Conservation (phyloP, 2,113 vertebrate species). For the Nanorana parkeri region DNA sequence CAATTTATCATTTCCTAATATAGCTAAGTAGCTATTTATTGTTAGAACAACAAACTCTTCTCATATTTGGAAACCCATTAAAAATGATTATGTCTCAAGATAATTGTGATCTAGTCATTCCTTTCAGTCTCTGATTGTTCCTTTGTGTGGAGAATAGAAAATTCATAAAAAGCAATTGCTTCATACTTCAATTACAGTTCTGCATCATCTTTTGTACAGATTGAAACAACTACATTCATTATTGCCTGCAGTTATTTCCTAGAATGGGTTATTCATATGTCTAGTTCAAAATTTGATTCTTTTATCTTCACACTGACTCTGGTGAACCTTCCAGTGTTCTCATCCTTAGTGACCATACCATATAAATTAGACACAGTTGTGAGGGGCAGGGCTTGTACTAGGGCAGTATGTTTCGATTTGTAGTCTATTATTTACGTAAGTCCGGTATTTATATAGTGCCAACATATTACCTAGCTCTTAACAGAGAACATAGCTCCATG, state of each 20-base stretch:
- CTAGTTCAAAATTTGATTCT: background rate
- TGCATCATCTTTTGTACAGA: background rate
- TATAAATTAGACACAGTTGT: too few species aligned
- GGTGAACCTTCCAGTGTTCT: too few species aligned
- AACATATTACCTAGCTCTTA: too few species aligned
- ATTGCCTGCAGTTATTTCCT: background rate
- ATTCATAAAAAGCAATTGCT: constrained; percentile 17
- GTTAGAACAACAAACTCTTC: background rate
- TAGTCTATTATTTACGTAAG: too few species aligned
- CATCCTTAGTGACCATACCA: too few species aligned
- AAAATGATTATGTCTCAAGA: constrained; percentile 26
- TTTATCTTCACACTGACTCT: background rate
- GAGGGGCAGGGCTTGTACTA: too few species aligned
- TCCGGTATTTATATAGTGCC: too few species aligned
- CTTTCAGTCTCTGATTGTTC: constrained; percentile 7
- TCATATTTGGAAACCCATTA: constrained; percentile 27
- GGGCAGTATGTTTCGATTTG: too few species aligned
- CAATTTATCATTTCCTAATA: background rate
- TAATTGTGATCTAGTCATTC: background rate
- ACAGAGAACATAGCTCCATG: too few species aligned
- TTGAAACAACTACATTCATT: constrained; percentile 3
- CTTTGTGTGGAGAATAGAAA: constrained; percentile 23
- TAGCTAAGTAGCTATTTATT: background rate
- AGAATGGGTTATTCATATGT: background rate
- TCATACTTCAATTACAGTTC: constrained; percentile 7